phyloP scores from a whole-genome alignment of 2,113 vertebrate genomes.

The Megaceryle torquata region DNA sequence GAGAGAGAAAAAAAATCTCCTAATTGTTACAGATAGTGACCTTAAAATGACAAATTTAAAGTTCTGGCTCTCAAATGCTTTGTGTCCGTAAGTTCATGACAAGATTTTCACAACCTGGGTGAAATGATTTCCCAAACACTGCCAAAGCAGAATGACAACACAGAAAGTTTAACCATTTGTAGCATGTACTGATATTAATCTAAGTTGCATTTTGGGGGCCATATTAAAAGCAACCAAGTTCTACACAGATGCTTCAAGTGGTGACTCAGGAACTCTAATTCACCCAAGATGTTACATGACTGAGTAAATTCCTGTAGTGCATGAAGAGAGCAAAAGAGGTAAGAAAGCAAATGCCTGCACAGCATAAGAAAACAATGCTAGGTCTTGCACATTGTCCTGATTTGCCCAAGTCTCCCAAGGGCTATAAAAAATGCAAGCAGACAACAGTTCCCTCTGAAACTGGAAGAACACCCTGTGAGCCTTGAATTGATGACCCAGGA shows the following conservation, averaged over 20 bases:
- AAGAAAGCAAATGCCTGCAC: neutral
- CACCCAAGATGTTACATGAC: neutral
- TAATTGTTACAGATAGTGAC: neutral
- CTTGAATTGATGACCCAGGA: constrained; percentile 9
- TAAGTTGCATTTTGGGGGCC: neutral
- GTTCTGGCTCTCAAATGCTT: neutral
- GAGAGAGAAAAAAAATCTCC: neutral
- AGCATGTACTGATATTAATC: neutral
- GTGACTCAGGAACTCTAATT: neutral
- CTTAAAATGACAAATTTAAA: neutral
- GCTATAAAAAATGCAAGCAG: neutral
- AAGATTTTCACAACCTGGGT: neutral
- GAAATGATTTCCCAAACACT: neutral
- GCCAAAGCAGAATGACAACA: neutral
- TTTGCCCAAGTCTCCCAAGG: constrained; percentile 14
- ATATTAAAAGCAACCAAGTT: neutral
- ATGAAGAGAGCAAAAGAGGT: neutral
- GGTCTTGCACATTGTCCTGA: neutral
- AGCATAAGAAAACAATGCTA: neutral
- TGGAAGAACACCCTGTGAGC: neutral
- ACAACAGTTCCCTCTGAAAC: neutral
- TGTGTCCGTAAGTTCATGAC: neutral
- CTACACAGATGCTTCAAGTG: neutral
- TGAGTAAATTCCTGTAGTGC: neutral
- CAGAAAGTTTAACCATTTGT: neutral